Base-by-base conservation (phyloP, 2,888 invertebrate genomes). In the Habrosyne pyritoides region DNA sequence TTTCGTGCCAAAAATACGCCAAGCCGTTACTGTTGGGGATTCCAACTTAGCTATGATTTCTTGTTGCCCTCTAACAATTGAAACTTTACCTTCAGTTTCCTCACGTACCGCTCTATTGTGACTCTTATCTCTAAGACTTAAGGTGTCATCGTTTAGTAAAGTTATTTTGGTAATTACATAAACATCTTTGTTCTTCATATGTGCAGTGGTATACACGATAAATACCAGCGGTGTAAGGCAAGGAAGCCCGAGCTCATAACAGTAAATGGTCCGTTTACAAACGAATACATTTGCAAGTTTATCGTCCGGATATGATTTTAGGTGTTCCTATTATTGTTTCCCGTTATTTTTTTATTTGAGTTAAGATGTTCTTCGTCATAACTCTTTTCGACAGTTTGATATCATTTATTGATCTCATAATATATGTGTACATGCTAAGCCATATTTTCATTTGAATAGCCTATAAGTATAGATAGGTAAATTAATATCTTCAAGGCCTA, bases 241-340 rank as follows among this genome's bases (percentile, higher is more conserved):
- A 81, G 79, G 69, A 82, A 82, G 74, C 77, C 42, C 68, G 65
- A 66, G 75, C 74, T 80, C 83, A 79, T 86, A 83, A 83, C 69
- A 79, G 71, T 77, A 83, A 89, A 87, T 86, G 86, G 84, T 72
- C 79, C 86, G 81, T 77, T 79, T 76, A 74, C 71, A 73, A 79
- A 79, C 75, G 79, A 77, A 80, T 81, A 75, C 75, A 86, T 86
- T 82, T 80, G 77, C 73, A 75, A 74, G 56, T 85, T 87, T 83
- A 87, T 85, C 71, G 80, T 58, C 67, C 74, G 81, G 72, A 75
- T 77, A 77, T 73, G 69, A 80, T 77, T 73, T 72, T 71, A 66
- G 66, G 71, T 76, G 67, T 69, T 42, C 42, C 0, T 71, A 66
- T 70, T 73, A 70, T 65, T 69, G 69, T 57, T 65, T 55, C 57